Conservation (phyloP, 2,888 invertebrate species). For the Lepidocyrtinus sp. region DNA sequence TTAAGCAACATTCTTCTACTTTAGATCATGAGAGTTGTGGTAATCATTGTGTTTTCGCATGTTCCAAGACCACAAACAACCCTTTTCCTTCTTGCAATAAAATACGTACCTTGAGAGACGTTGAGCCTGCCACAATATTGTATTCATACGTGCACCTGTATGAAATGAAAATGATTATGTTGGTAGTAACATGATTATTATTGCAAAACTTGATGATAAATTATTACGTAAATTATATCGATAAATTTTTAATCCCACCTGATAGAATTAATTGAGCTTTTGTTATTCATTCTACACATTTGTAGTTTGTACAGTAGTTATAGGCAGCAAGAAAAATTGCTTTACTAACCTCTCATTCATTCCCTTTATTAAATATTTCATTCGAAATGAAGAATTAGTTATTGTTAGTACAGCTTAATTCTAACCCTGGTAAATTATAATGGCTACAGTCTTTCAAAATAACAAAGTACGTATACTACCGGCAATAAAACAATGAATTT, state of each 20-base stretch:
- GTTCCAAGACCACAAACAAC: constrained; percentile 45
- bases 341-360: neutral
- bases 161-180: neutral
- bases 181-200: neutral
- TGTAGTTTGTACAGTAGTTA: too few species aligned
- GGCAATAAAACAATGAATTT: neutral
- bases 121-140: too few species aligned
- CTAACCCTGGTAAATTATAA: neutral
- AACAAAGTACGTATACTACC: neutral
- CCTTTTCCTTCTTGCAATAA: too few species aligned
- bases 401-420: too few species aligned
- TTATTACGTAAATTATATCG: neutral
- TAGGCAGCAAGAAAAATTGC: too few species aligned
- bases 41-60: constrained; percentile 43
- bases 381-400: too few species aligned
- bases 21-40: neutral
- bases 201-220: neutral
- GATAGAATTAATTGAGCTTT: too few species aligned
- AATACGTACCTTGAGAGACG: too few species aligned
- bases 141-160: neutral
- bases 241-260: neutral
- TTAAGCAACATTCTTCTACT: neutral
- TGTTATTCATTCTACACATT: too few species aligned
- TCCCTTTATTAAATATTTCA: neutral
- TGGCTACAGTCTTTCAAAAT: too few species aligned